These are phyloP conservation scores for Salvator merianae DNA, from an alignment of 2,113 vertebrate genomes.

Conservation along the genomic window DNA sequence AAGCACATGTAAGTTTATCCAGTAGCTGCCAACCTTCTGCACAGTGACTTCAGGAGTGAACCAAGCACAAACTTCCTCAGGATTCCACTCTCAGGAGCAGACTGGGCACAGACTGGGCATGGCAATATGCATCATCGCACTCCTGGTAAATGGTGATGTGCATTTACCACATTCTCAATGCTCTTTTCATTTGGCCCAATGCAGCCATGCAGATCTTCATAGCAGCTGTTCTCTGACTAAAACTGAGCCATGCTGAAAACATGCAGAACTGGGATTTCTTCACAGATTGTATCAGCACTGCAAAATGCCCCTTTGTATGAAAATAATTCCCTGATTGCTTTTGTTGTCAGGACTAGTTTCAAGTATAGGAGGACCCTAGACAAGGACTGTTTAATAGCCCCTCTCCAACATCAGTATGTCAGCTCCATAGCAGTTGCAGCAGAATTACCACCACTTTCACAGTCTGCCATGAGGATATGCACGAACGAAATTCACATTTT, in stretches of 20 bases:
- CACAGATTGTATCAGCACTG: background rate
- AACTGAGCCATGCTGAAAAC: background rate
- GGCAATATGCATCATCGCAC: no score
- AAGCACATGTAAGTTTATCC: no score
- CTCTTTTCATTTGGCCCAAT: no score
- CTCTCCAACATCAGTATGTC: background rate
- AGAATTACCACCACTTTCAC: background rate
- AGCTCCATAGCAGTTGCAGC: background rate
- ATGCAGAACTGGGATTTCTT: background rate
- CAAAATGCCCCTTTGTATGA: background rate
- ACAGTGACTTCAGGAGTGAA: no score
- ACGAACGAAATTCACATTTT: no score
- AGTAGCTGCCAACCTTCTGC: no score
- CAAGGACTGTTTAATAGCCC: background rate
- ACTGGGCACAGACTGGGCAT: no score
- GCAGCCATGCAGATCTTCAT: background rate
- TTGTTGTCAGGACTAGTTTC: background rate
- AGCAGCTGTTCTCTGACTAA: background rate
- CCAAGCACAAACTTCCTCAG: no score
- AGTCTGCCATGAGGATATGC: no score
- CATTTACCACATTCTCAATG: no score
- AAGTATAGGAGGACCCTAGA: background rate
- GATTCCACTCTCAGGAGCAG: no score
- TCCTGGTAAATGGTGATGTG: no score
- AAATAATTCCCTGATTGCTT: background rate